phyloP scores from a whole-genome alignment of 2,888 invertebrate genomes.

The Drosophila meridionalis region DNA sequence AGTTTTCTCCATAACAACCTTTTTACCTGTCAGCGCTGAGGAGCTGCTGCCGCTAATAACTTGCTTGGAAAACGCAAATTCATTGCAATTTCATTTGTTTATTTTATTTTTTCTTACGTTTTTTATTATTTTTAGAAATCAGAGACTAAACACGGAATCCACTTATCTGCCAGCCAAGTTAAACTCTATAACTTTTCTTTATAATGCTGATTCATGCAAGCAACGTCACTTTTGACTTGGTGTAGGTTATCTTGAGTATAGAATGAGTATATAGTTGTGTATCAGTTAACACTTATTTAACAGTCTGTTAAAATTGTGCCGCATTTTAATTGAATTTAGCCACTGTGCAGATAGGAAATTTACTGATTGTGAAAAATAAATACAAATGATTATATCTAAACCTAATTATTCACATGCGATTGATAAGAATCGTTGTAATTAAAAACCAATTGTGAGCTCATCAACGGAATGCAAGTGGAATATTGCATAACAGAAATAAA shows the following conservation, averaged over 20 bases:
- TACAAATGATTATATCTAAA: constrained; percentile 1
- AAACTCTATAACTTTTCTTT: not conserved
- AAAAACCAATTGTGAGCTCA: constrained; percentile 60
- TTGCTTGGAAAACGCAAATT: constrained; percentile 35
- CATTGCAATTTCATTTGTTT: constrained; percentile 23
- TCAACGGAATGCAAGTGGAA: constrained; percentile 21
- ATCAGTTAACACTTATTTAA: constrained; percentile 3
- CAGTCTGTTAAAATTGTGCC: not conserved
- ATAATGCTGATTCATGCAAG: constrained; percentile 1
- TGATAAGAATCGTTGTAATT: constrained; percentile 56
- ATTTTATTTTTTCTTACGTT: not conserved
- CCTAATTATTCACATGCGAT: not conserved
- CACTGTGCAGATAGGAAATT: constrained; percentile 14
- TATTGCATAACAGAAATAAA: not conserved
- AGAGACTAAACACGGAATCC: constrained; percentile 1
- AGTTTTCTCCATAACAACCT: constrained; percentile 25
- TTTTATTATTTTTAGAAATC: constrained; percentile 5
- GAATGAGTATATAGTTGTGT: not conserved
- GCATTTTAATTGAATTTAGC: not conserved
- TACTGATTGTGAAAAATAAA: not conserved
- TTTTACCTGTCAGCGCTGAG: constrained; percentile 37
- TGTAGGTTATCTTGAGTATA: not conserved
- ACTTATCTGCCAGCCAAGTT: not conserved
- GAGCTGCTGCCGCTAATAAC: constrained; percentile 19
- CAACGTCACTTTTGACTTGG: not conserved